Conservation (phyloP, 2,797 vertebrate species). For the Cyclopterus lumpus region DNA sequence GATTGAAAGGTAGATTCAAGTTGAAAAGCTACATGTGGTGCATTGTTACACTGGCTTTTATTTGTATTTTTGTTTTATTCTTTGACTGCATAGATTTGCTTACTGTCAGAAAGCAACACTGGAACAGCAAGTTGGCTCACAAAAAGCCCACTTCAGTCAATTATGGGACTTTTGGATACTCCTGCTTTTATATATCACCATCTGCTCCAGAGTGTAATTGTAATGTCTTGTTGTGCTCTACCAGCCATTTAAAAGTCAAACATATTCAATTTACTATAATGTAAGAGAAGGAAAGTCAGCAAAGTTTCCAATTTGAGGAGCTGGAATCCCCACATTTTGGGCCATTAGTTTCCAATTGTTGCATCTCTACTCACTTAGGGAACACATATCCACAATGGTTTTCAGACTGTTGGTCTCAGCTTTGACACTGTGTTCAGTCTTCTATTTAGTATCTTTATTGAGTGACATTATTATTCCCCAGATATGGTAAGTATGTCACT, state of each 20-base stretch:
- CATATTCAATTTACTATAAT: neutral
- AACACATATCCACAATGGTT: no score
- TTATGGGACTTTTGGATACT: neutral
- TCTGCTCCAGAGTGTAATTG: neutral
- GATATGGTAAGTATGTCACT: no score
- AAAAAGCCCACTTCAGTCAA: neutral
- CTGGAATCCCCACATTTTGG: no score
- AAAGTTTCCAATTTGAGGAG: no score
- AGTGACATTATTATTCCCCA: no score
- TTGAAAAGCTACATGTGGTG: slow-evolving; percentile 65
- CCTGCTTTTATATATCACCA: neutral
- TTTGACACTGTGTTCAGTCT: no score
- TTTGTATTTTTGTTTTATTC: no score
- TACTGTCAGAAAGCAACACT: neutral
- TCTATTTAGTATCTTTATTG: no score
- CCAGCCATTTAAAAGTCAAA: neutral
- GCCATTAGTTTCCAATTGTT: no score
- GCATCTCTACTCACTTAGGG: no score
- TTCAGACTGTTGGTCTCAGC: no score
- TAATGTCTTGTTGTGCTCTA: neutral
- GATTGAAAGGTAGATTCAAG: slow-evolving; percentile 64
- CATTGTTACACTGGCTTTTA: slow-evolving; percentile 38
- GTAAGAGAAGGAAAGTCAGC: neutral
- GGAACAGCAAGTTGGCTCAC: slow-evolving; percentile 1
- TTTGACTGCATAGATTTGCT: slow-evolving; percentile 22